A percentile compares a stretch with the other conserved stretches of the same genome.
Evolutionary conservation across 2,113 vertebrate species (phyloP).

Genomic region (Cyprinodon tularosa): DNA sequence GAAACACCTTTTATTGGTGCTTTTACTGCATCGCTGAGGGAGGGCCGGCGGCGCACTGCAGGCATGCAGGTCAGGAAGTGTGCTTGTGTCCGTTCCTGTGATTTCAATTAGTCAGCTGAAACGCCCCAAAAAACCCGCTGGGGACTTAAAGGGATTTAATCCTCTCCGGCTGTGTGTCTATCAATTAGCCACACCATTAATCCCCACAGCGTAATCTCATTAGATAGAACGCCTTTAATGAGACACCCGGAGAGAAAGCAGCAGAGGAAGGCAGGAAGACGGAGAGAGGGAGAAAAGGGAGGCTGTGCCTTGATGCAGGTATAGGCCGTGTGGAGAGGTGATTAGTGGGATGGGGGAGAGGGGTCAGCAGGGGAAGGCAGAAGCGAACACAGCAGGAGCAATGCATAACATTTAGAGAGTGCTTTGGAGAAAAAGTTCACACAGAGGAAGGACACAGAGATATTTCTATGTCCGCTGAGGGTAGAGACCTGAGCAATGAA

Average conservation of each 20-base stretch:
- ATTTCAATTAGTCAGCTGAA: constrained; percentile 77
- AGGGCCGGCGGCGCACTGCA: constrained; percentile 16
- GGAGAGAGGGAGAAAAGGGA: constrained; percentile 58
- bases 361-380: constrained; percentile 36
- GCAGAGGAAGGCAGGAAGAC: constrained; percentile 31
- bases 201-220: constrained; percentile 81
- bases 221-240: constrained; percentile 79
- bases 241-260: constrained; percentile 71
- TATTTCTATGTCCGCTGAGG: constrained; percentile 12
- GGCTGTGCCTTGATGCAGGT: constrained; percentile 55
- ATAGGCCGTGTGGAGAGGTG: constrained; percentile 56
- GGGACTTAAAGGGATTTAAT: constrained; percentile 78
- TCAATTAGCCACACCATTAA: constrained; percentile 84
- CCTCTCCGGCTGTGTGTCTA: constrained; percentile 78
- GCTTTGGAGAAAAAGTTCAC: constrained; percentile 28
- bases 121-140: constrained; percentile 65
- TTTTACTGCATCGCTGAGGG: constrained; percentile 31
- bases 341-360: constrained; percentile 62
- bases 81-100: constrained; percentile 72
- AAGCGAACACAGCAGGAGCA: constrained; percentile 34
- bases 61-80: constrained; percentile 55
- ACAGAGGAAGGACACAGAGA: constrained; percentile 17
- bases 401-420: constrained; percentile 56
- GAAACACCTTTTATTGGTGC: constrained; percentile 12
- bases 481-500: background rate